Evolutionary conservation across 2,797 vertebrate genomes (phyloP), one percentile per base, ranked within the genome.

Genomic region (Lophotriccus pileatus): DNA sequence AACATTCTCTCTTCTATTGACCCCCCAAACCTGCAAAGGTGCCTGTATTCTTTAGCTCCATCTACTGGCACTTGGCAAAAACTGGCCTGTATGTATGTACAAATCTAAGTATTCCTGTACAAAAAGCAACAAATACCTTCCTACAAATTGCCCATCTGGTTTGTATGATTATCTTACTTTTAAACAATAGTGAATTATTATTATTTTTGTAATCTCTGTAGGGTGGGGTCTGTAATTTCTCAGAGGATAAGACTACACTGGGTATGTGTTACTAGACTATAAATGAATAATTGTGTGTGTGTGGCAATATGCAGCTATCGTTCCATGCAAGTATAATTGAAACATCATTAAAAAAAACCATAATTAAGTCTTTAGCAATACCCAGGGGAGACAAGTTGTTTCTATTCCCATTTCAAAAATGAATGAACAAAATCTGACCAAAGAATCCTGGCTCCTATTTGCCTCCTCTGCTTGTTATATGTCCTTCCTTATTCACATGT

Each of bases 331-430:
- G 70, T 84, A 64, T 87, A 96, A 94, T 96, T 93, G 95, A 96
- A 95, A 87, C 83, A 92, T 94, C 88, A 84, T 92, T 82, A 24
- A 92, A 95, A 87, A 37, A 39, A 23, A 2, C 0, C 70, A 62
- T 94, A 94, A 96, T 97, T 96, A 94, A 96, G 94, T 92, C 91
- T 96, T 96, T 96, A 94, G 90, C 53, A 96, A 92, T 87, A 89
- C 90, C 19, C 90, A 90, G 19, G 75, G 74, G 87, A 93, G 37
- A 49, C 46, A 89, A 94, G 64, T 95, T 95, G 56, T 91, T 96
- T 94, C 83, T 94, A 89, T 82, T 94, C 85, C 88, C 84, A 49
- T 94, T 96, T 95, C 30, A 95, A 94, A 90, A 95, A 79, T 89
- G 91, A 96, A 94, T 92, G 56, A 94, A 77, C 80, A 83, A 93